Base-by-base conservation (phyloP, 2,888 invertebrate species). In the Nephrotoma flavescens region DNA sequence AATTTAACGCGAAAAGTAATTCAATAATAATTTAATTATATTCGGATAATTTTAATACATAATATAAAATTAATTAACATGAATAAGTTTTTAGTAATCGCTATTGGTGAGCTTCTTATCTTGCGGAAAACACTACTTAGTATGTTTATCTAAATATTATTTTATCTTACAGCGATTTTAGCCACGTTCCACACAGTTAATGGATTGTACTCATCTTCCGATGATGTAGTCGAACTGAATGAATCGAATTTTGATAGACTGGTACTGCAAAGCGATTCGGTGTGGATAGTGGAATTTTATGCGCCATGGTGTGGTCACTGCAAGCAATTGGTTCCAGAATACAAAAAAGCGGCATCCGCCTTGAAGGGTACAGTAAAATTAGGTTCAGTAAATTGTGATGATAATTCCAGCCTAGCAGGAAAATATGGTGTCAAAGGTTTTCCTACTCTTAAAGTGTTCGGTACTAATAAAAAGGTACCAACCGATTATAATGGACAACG, bases 291-390 rank as follows among this genome's bases (percentile, higher is more conserved):
- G 0, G 99, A 99, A 90, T 98, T 98, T 92, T 87, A 83, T 52
- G 99, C 99, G 0, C 98, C 98, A 0, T 99, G 99, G 99, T 99
- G 97, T 86, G 97, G 97, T 11, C 97, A 97, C 90, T 97, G 99
- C 92, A 95, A 98, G 91, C 94, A 94, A 88, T 93, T 99, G 83
- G 97, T 96, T 83, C 96, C 98, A 0, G 99, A 99, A 90, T 99
- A 98, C 92, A 95, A 96, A 88, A 99, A 99, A 92, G 96, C 97
- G 86, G 99, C 99, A 1, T 94, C 94, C 88, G 98, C 98, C 0
- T 92, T 99, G 0, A 90, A 96, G 95, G 99, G 99, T 87, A 93
- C 98, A 12, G 95, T 96, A 0, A 98, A 98, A 94, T 96, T 99
- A 5, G 99, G 98, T 86, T 97, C 97, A 6, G 95, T 99, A 0